Evolutionary conservation across 2,888 invertebrate species (phyloP).

Genomic region (Antheraea assamensis): DNA sequence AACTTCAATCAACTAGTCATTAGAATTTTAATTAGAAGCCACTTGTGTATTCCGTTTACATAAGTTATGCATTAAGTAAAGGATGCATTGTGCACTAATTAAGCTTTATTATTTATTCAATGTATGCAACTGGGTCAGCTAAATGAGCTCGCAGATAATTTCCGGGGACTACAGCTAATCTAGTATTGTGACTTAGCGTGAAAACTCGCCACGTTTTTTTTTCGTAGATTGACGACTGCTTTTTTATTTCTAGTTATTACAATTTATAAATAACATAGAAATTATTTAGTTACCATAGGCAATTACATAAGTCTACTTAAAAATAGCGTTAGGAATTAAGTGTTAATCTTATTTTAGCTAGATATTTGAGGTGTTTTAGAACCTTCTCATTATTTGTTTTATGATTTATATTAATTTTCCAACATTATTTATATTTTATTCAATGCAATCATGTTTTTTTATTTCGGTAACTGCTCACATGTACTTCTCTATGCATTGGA

Average conservation of each 20-base stretch:
- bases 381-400: too few relatives aligned
- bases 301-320: neutral
- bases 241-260: neutral
- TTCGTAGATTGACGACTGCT: neutral
- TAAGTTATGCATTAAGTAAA: constrained; percentile 6
- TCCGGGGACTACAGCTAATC: constrained; percentile 33
- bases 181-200: constrained; percentile 3
- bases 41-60: neutral
- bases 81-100: constrained; percentile 38
- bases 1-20: neutral
- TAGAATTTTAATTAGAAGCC: constrained; percentile 1
- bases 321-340: neutral
- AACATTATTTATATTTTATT: too few relatives aligned
- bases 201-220: constrained; percentile 1
- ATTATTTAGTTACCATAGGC: neutral
- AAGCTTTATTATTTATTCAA: constrained; percentile 45
- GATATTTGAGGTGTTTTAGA: too few relatives aligned
- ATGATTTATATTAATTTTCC: too few relatives aligned
- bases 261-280: too few relatives aligned
- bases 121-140: constrained; percentile 26
- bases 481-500: too few relatives aligned
- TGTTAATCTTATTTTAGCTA: neutral
- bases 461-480: too few relatives aligned
- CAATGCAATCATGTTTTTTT: too few relatives aligned
- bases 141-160: constrained; percentile 33